A percentile compares a stretch with the other conserved stretches of the same genome.
These are phyloP conservation scores for Antitype chi DNA, from an alignment of 2,888 invertebrate species.

Conservation along the genomic window DNA sequence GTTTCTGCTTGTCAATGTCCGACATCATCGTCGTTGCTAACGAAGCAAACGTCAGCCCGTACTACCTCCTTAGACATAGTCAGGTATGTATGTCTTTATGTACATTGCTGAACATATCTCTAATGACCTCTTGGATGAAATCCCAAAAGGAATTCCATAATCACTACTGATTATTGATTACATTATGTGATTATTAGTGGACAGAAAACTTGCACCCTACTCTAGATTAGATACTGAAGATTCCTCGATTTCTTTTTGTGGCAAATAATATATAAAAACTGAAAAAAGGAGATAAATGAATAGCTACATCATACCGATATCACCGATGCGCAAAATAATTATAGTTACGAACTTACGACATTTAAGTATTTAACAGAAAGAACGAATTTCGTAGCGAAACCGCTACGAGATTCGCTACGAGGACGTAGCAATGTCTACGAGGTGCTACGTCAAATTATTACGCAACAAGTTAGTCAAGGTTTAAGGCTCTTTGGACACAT, in stretches of 20 bases:
- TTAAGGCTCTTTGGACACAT: neutral
- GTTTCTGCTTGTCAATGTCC: neutral
- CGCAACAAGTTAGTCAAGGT: neutral
- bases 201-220: neutral
- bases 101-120: neutral
- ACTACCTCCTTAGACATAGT: neutral
- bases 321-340: too few species aligned
- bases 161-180: neutral
- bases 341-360: too few species aligned
- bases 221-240: too few species aligned
- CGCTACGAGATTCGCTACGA: constrained; percentile 28
- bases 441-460: constrained; percentile 21
- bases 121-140: neutral
- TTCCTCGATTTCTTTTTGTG: neutral
- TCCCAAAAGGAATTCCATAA: neutral
- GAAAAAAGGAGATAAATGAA: neutral
- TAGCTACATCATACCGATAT: neutral
- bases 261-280: neutral
- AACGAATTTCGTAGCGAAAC: neutral
- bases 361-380: neutral
- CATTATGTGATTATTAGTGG: neutral
- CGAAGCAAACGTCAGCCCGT: neutral
- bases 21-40: neutral
- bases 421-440: constrained; percentile 32
- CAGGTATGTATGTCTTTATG: neutral